phyloP scores from a whole-genome alignment of 1,140 invertebrate species.

The Lordiphosa mommai region DNA sequence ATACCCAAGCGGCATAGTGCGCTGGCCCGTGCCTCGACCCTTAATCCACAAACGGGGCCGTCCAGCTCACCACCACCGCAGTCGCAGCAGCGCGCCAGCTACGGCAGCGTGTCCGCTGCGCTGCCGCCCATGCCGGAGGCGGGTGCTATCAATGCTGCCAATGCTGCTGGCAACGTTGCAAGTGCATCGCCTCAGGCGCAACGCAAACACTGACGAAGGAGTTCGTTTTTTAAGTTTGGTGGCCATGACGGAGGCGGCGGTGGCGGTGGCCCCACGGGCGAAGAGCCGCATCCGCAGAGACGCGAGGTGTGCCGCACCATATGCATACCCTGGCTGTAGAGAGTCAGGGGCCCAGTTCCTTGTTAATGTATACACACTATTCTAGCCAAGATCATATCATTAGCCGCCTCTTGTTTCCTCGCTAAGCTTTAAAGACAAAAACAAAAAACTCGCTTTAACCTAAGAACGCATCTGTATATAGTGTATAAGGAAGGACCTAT shows the following conservation, averaged over 20 bases:
- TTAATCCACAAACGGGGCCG: constrained; percentile 23
- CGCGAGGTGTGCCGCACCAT: constrained; percentile 73
- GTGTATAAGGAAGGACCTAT: neutral
- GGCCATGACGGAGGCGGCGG: constrained; percentile 31
- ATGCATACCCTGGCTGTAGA: constrained; percentile 72
- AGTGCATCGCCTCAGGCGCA: constrained; percentile 57
- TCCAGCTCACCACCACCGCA: constrained; percentile 22
- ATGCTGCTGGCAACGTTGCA: constrained; percentile 37
- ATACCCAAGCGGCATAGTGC: constrained; percentile 81
- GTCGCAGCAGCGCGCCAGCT: constrained; percentile 64
- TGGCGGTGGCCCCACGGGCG: constrained; percentile 59
- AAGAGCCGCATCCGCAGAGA: constrained; percentile 57
- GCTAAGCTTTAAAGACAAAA: constrained; percentile 37
- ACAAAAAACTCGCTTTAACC: constrained; percentile 23
- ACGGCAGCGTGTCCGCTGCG: constrained; percentile 60
- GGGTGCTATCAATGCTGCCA: constrained; percentile 23
- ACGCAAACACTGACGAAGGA: constrained; percentile 79
- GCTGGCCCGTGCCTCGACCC: constrained; percentile 58
- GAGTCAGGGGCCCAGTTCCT: neutral
- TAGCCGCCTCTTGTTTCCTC: constrained; percentile 51
- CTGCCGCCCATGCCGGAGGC: constrained; percentile 57
- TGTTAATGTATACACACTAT: neutral
- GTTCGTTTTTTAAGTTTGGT: constrained; percentile 72
- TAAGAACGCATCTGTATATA: constrained; percentile 9
- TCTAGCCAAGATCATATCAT: constrained; percentile 58